A percentile compares a stretch with the other conserved stretches of the same genome.
phyloP scores from a whole-genome alignment of 2,113 vertebrate species.

The Proteles cristata region DNA sequence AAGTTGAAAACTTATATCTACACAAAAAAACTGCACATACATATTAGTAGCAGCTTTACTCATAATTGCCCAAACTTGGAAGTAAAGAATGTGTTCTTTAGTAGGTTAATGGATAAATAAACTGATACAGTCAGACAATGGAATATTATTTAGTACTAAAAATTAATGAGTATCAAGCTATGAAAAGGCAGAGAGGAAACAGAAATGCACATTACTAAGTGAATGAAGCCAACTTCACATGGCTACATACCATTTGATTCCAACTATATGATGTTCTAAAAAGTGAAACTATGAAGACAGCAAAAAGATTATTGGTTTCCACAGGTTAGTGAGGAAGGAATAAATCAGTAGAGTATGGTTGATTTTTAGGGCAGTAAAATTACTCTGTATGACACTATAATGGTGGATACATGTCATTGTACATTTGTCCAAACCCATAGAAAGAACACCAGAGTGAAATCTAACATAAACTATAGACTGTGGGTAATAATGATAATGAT shows the following conservation, averaged over 20 bases:
- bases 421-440: background rate
- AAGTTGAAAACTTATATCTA: background rate
- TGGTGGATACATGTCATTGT: background rate
- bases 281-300: background rate
- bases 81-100: background rate
- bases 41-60: background rate
- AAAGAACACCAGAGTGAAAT: background rate
- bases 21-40: background rate
- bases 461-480: background rate
- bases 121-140: background rate
- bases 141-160: background rate
- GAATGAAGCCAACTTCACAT: background rate
- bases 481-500: background rate
- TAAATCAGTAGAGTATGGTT: background rate
- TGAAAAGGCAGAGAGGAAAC: background rate
- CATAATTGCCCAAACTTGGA: background rate
- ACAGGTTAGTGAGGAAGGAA: background rate
- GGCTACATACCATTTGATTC: background rate
- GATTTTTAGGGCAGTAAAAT: background rate
- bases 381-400: background rate
- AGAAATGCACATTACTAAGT: background rate
- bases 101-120: background rate
- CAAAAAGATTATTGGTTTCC: background rate
- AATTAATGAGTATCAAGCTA: background rate
- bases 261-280: background rate